These are phyloP conservation scores for Bombus superbus DNA, from an alignment of 1,140 invertebrate genomes.

Conservation along the genomic window DNA sequence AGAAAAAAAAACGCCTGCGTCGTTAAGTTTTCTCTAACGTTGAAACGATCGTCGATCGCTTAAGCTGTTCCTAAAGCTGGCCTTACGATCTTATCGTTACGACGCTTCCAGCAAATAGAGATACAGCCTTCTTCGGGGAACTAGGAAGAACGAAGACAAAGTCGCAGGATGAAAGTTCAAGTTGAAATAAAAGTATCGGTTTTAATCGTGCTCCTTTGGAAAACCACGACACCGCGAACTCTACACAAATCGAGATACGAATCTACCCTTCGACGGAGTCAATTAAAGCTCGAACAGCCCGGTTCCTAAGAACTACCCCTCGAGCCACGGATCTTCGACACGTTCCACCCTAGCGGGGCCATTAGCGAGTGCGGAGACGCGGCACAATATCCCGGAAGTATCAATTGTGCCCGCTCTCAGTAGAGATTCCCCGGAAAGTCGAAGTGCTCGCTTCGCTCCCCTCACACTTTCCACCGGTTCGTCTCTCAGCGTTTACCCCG, in stretches of 20 bases:
- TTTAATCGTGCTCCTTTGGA: neutral
- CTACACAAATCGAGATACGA: neutral
- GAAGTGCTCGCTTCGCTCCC: slow-evolving; percentile 17
- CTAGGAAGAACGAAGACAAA: neutral
- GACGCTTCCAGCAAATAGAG: no score
- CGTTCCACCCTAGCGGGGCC: neutral
- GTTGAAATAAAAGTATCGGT: neutral
- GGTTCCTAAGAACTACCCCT: neutral
- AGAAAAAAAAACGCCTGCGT: no score
- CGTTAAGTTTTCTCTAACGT: no score
- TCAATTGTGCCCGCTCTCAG: slow-evolving; percentile 23
- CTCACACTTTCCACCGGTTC: neutral
- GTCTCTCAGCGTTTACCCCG: slow-evolving; percentile 13
- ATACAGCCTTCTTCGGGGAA: neutral
- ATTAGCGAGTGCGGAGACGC: slow-evolving; percentile 6
- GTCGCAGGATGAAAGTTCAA: neutral
- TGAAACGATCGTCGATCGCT: no score
- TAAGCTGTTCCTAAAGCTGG: no score
- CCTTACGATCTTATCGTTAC: no score
- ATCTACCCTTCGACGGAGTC: neutral
- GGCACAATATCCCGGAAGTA: slow-evolving; percentile 16
- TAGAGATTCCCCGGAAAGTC: slow-evolving; percentile 3
- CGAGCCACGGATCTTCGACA: neutral
- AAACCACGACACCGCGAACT: neutral
- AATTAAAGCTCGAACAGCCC: neutral